Base-by-base conservation (phyloP, 2,113 vertebrate species). In the Ondatra zibethicus region DNA sequence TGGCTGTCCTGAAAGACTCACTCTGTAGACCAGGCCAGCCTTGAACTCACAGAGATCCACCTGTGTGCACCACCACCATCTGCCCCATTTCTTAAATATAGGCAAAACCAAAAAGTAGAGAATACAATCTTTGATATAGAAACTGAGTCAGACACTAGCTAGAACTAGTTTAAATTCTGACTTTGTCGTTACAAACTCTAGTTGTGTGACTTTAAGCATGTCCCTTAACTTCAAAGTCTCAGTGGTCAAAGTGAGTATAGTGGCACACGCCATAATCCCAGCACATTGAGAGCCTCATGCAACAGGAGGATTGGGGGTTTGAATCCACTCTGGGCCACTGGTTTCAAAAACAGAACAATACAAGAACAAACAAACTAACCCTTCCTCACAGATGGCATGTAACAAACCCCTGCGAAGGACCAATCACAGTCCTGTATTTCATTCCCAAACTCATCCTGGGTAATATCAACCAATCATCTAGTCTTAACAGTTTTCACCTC, bases 141-240 rank as follows among this genome's bases (percentile, higher is more conserved):
- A 88, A 72, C 77, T 87, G 6, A 12, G n/a, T 70, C 29, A 86
- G 29, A 82, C 58, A 85, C 82, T 45, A 65, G 61, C 61, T 29
- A 82, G 27, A 96, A 86, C n/a, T 73, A 88, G 29, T 50, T 96
- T 81, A 88, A 52, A 45, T 68, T 94, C 72, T 95, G 50, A 58
- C 21, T n/a, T 50, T 29, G 31, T 42, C 50, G 70, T 61, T 87
- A 93, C n/a, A 81, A 87, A 33, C 61, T 73, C 2, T 78, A 61
- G 70, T 63, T 63, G 6, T 29, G n/a, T 78, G 63, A 90, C 80
- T 68, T 68, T 70, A 85, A 21, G 23, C 23, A 39, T 82, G 47
- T 94, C 92, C 61, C 66, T 89, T 94, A 80, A 65, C 76, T 65
- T 85, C 76, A 91, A 91, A 96, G 33, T 47, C 29, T 93, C 50